Base-by-base conservation (phyloP, 2,797 vertebrate species). In the Labeo calbasu region DNA sequence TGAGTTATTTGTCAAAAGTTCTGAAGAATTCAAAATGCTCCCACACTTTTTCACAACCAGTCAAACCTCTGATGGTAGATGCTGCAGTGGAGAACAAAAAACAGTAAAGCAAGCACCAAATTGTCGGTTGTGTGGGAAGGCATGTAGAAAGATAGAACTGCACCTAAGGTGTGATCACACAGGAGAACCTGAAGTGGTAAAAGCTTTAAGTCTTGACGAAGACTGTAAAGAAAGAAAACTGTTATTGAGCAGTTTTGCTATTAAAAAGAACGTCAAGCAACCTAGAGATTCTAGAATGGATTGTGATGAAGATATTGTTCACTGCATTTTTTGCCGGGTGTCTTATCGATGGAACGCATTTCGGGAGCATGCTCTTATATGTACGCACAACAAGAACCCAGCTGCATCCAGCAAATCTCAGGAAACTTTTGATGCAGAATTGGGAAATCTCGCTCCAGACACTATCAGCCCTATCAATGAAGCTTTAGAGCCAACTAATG, bases 171-270 rank as follows among this genome's bases (percentile, higher is more conserved):
- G 81, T 79, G 69, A 85, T 51, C 79, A 82, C 46, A 11, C 43
- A 12, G 25, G 48, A 69, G 78, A 84, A 71, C 73, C 73, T 17
- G 48, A 82, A 43, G 72, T 81, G 50, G 55, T 84, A 21, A 75
- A 84, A 77, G 77, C 85, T 63, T 55, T 86, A 65, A 51, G 23
- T 43, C 28, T 21, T 78, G 76, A 61, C 82, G 84, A 82, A 71
- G 77, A 75, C 40, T 8, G 23, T 55, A 76, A 82, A 82, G 70
- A 82, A 73, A 65, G 69, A 51, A 87, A 84, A 36, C 40, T 32
- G 14, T 79, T 53, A 11, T 75, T 87, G 55, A 79, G 53, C 1
- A 63, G 11, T 70, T 84, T 87, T 36, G 43, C n/a, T 55, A 63
- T 70, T 53, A 75, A 69, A 19, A 55, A 78, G 25, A 81, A 36